Conservation (phyloP, 2,797 vertebrate species). For the Pangasius mekongensis region DNA sequence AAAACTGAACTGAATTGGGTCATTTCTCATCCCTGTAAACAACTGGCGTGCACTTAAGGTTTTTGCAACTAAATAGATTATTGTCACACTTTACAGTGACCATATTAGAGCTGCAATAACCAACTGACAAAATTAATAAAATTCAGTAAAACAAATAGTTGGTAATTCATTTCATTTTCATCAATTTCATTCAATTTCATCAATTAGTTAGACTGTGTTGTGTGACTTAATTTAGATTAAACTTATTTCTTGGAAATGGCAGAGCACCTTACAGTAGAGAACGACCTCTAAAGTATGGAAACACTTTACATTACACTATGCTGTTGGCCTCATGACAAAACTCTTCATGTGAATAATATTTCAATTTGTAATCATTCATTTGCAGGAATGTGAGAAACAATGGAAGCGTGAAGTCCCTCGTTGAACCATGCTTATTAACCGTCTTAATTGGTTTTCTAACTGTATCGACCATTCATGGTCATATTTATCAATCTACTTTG, state of each 20-base stretch:
- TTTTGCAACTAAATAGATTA: not conserved
- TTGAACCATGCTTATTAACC: not conserved
- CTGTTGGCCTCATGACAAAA: not conserved
- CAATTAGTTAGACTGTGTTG: not conserved
- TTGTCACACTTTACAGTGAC: not conserved
- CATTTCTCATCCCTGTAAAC: not conserved
- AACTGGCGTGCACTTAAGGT: not conserved
- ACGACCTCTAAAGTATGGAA: not conserved
- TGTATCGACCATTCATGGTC: not conserved
- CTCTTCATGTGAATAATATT: not conserved
- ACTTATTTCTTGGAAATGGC: not conserved
- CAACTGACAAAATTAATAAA: not conserved
- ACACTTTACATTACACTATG: not conserved
- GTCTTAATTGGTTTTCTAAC: not conserved
- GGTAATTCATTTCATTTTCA: not conserved
- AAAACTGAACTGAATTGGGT: not conserved
- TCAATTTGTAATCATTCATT: not conserved
- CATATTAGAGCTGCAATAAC: not conserved
- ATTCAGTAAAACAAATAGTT: not conserved
- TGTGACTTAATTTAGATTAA: not conserved
- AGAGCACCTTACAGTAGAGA: not conserved
- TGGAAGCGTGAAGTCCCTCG: not conserved
- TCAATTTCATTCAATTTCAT: too few relatives aligned
- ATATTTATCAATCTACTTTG: too few relatives aligned
- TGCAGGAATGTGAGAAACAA: not conserved